Percentiles rank a stretch among this genome's conserved stretches.
Evolutionary conservation across 2,797 vertebrate species (phyloP).

Genomic region (Coregonus sp.): DNA sequence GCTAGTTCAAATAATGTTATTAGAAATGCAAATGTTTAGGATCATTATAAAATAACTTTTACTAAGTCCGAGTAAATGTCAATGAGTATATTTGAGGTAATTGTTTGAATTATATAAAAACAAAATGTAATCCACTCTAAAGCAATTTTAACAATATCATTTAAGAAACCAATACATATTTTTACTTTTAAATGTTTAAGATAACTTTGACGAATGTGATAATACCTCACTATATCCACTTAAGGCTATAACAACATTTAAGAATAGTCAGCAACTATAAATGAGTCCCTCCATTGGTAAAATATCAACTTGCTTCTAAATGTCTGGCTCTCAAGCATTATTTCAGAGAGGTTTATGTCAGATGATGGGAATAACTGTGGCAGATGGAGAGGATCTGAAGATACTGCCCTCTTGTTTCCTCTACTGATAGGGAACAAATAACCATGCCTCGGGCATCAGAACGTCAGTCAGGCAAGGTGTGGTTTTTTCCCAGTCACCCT

Average conservation of each 20-base stretch:
- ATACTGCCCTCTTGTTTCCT: constrained; percentile 41
- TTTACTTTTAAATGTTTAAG: too few species aligned
- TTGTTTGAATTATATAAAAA: background rate
- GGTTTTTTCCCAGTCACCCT: constrained; percentile 64
- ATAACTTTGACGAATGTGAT: too few species aligned
- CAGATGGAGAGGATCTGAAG: background rate
- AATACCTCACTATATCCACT: too few species aligned
- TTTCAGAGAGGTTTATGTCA: background rate
- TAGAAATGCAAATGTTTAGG: background rate
- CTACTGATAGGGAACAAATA: constrained; percentile 69
- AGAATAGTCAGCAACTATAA: too few species aligned
- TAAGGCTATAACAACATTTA: too few species aligned
- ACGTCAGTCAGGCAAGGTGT: constrained; percentile 77
- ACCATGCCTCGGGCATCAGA: constrained; percentile 77
- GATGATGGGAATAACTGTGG: background rate
- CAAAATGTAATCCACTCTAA: background rate
- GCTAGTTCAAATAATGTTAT: background rate
- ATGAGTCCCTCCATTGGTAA: too few species aligned
- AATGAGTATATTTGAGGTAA: background rate
- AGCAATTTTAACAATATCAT: background rate
- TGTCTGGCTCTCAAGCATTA: background rate
- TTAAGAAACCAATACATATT: too few species aligned
- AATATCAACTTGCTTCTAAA: background rate
- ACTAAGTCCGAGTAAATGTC: background rate
- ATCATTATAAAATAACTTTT: background rate